Evolutionary conservation across 2,888 invertebrate genomes (phyloP).

Genomic region (Lathronympha strigana): DNA sequence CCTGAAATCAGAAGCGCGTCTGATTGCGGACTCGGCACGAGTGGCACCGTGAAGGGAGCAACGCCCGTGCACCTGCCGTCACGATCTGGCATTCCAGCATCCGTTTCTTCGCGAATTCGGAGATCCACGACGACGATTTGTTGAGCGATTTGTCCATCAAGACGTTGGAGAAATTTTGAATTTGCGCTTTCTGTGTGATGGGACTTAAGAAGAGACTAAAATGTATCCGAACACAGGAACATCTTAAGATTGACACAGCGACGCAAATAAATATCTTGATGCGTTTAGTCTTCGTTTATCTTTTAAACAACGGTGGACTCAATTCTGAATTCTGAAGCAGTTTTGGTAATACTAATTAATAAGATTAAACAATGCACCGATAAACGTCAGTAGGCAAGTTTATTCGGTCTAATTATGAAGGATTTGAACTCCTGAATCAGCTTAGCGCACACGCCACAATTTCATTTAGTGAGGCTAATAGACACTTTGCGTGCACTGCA

Average conservation of each 20-base stretch:
- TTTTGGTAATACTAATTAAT: background rate
- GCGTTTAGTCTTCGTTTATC: too few relatives aligned
- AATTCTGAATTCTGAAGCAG: background rate
- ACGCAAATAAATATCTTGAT: too few relatives aligned
- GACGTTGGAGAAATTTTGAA: slow-evolving; percentile 7
- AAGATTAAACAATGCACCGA: background rate
- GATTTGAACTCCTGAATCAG: slow-evolving; percentile 29
- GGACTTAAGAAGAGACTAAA: too few relatives aligned
- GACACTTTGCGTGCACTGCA: slow-evolving; percentile 42
- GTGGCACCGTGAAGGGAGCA: slow-evolving; percentile 59
- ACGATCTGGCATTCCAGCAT: slow-evolving; percentile 70
- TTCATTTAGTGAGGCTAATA: slow-evolving; percentile 39
- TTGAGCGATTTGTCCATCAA: slow-evolving; percentile 46
- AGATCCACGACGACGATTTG: slow-evolving; percentile 61
- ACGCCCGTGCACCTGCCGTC: slow-evolving; percentile 74
- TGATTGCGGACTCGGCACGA: slow-evolving; percentile 59
- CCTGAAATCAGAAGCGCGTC: slow-evolving; percentile 56
- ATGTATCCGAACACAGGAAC: background rate
- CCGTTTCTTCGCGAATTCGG: slow-evolving; percentile 57
- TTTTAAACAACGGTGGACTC: background rate
- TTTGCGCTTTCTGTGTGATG: background rate
- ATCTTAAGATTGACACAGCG: too few relatives aligned
- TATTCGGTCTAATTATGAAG: slow-evolving; percentile 21
- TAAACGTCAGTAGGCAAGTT: slow-evolving; percentile 2
- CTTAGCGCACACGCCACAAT: slow-evolving; percentile 40